phyloP scores from a whole-genome alignment of 2,888 invertebrate genomes.

The Ceraclea dissimilis region DNA sequence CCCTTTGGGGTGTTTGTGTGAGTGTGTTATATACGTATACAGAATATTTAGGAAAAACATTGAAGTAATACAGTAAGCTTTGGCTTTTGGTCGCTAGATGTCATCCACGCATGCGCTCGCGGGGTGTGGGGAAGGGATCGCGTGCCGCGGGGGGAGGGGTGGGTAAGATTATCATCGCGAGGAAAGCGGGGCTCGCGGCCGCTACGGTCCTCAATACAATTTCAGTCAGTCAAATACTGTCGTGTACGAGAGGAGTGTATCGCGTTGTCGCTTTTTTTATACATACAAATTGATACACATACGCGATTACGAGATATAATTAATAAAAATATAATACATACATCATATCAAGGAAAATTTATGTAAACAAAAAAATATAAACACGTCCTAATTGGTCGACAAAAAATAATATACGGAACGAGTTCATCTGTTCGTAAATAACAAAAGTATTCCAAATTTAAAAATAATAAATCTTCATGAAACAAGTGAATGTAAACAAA shows the following conservation, averaged over 20 bases:
- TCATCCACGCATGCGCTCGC: constrained; percentile 21
- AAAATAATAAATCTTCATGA: background rate
- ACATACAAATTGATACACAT: background rate
- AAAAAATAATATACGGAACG: no score
- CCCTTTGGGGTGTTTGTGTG: background rate
- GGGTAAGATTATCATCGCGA: constrained; percentile 26
- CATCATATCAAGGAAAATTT: background rate
- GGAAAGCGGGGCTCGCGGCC: constrained; percentile 11
- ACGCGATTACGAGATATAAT: constrained; percentile 5
- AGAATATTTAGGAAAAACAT: background rate
- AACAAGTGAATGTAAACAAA: background rate
- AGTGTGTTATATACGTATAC: background rate
- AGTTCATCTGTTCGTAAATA: no score
- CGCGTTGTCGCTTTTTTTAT: background rate
- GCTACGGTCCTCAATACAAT: constrained; percentile 9
- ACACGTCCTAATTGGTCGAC: background rate
- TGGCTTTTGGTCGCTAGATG: constrained; percentile 21
- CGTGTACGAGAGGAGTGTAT: constrained; percentile 1
- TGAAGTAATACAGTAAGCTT: background rate
- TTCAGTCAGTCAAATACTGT: constrained; percentile 17
- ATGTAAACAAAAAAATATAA: background rate
- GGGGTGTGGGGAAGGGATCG: background rate
- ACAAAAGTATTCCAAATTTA: background rate
- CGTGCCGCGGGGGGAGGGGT: constrained; percentile 14
- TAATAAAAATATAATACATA: background rate